Evolutionary conservation across 2,113 vertebrate genomes (phyloP), one percentile per base, ranked within the genome.

Genomic region (Passer domesticus): DNA sequence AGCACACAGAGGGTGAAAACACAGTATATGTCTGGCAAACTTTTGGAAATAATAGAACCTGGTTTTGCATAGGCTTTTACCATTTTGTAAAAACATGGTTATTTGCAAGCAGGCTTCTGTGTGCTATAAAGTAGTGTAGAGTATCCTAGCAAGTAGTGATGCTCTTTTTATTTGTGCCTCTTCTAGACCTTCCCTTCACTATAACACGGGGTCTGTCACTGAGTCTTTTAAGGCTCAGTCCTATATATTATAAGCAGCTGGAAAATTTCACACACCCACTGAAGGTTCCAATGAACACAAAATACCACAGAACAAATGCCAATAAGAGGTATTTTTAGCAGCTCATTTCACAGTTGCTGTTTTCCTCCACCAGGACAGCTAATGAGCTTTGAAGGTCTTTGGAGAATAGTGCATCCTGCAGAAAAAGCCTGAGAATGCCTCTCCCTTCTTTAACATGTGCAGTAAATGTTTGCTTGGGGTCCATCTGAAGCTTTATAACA

Each of bases 241-340:
- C 80, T 86, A 43, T 94, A 83, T 95, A 92, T 97, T 96, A 85
- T 94, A 96, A 96, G 95, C 96, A 97, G 91, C 96, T 98, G 97
- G 98, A 98, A 98, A 98, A 97, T 97, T 98, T 98, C 97, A 89
- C 96, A 97, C 97, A 97, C 96, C 95, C 94, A 44, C 93, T 90
- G 92, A 89, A 96, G 85, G 94, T 97, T 97, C 96, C 97, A 97
- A 35, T 95, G 97, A 97, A 97, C 93, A 97, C 95, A 97, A 97
- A 97, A 96, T 97, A 89, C 83, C 94, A 80, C 70, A 87, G 92
- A 94, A 63, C 85, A 94, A 79, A 96, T 98, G 97, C 97, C 97
- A 98, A 96, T 93, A 97, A 97, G 96, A 92, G 70, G 62, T 98
- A 97, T 98, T 98, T 98, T 98, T 98, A 98, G 96, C 88, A 70